phyloP scores from a whole-genome alignment of 2,797 vertebrate genomes.

The Pangasius larnaudii region DNA sequence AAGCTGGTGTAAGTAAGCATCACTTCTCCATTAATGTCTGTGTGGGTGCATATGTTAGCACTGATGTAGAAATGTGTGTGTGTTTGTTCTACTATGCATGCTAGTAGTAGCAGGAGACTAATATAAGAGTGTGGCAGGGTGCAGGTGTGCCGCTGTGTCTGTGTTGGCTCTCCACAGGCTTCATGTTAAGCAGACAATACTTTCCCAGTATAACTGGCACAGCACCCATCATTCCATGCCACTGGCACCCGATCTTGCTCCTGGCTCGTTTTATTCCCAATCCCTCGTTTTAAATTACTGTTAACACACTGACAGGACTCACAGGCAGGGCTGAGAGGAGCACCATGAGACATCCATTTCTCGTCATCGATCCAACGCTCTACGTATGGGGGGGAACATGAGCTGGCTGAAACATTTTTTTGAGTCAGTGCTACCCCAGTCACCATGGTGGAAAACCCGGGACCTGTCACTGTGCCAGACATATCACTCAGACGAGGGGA shows the following conservation, averaged over 20 bases:
- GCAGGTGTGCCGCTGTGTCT: background rate
- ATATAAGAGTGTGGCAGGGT: background rate
- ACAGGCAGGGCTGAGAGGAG: constrained; percentile 25
- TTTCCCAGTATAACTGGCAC: constrained; percentile 32
- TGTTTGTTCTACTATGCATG: background rate
- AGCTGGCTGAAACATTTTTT: constrained; percentile 25
- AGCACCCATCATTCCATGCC: constrained; percentile 12
- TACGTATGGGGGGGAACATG: background rate
- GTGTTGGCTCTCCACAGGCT: constrained; percentile 10
- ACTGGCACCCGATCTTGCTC: constrained; percentile 8
- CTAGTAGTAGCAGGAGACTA: constrained; percentile 13
- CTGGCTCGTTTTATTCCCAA: constrained; percentile 3
- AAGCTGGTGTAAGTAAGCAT: constrained; percentile 12
- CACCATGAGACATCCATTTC: constrained; percentile 33
- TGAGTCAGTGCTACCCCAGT: background rate
- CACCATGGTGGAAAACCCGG: constrained; percentile 18
- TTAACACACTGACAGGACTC: constrained; percentile 31
- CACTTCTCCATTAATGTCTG: constrained; percentile 5
- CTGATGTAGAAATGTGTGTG: background rate
- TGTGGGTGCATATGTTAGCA: background rate
- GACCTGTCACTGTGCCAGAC: background rate
- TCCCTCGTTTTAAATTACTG: constrained; percentile 38
- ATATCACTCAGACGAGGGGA: background rate
- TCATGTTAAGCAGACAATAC: constrained; percentile 26
- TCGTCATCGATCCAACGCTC: constrained; percentile 30